phyloP scores from a whole-genome alignment of 2,797 vertebrate species.

The Smutsia temminckii region DNA sequence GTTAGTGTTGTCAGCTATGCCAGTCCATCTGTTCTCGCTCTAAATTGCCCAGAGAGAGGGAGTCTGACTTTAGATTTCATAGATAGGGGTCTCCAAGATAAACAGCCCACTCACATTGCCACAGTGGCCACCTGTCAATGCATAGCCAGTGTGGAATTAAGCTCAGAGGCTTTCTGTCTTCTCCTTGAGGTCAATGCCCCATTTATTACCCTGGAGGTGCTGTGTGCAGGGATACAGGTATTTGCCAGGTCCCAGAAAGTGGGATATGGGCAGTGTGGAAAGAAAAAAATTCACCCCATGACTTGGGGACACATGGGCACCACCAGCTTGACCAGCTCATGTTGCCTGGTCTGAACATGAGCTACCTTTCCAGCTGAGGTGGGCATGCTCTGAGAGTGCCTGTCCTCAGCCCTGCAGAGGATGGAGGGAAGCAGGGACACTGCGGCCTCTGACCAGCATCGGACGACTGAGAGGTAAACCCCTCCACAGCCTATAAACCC shows the following conservation, averaged over 20 bases:
- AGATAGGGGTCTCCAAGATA: rapidly evolving
- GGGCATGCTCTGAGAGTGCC: neutral
- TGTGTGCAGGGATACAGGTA: neutral
- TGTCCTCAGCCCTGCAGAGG: neutral
- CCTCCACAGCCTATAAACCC: neutral
- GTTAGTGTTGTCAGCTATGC: neutral
- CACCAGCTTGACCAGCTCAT: neutral
- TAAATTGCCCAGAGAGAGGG: neutral
- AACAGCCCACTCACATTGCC: rapidly evolving
- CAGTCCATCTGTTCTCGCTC: neutral
- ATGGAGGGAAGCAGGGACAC: neutral
- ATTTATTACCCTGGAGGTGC: too few species aligned
- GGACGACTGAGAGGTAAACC: neutral
- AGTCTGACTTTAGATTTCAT: neutral
- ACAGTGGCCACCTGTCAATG: rapidly evolving
- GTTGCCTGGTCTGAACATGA: neutral
- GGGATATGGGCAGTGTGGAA: neutral
- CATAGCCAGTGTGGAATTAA: rapidly evolving
- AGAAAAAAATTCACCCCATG: neutral
- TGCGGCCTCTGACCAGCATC: neutral
- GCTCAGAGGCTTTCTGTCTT: neutral
- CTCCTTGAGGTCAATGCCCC: neutral
- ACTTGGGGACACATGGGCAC: rapidly evolving
- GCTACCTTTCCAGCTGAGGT: neutral
- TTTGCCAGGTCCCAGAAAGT: neutral